A percentile compares a stretch with the other conserved stretches of the same genome.
Evolutionary conservation across 2,113 vertebrate genomes (phyloP).

Genomic region (Microcebus jonahi): DNA sequence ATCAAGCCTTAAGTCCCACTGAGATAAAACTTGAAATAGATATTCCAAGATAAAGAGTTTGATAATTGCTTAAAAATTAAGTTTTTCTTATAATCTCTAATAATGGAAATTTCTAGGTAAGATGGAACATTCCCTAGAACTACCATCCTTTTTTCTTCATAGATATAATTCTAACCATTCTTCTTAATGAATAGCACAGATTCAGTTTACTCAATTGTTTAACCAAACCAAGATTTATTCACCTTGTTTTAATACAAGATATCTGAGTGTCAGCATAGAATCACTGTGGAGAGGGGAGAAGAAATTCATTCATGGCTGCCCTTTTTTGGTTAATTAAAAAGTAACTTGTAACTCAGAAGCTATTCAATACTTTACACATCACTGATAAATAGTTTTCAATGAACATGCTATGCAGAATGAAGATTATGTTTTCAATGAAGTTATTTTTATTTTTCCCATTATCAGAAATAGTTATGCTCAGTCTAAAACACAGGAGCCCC

Average conservation of each 20-base stretch:
- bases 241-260: not conserved
- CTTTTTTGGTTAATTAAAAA: not conserved
- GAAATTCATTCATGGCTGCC: not conserved
- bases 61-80: not conserved
- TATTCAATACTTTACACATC: not conserved
- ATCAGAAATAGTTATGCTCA: not conserved
- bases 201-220: not conserved
- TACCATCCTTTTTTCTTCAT: not conserved
- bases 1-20: not conserved
- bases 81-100: not conserved
- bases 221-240: not conserved
- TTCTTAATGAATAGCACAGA: not conserved
- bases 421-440: not conserved
- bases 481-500: not conserved
- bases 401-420: not conserved
- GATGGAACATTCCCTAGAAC: not conserved
- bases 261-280: not conserved
- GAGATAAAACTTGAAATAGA: slow-evolving; percentile 18
- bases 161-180: not conserved
- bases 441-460: not conserved
- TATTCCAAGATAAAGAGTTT: not conserved
- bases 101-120: not conserved
- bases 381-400: not conserved
- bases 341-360: not conserved
- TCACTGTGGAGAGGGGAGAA: not conserved